A percentile compares a stretch with the other conserved stretches of the same genome.
Conservation (phyloP, 1,140 invertebrate species). For the Drosophila arizonae region DNA sequence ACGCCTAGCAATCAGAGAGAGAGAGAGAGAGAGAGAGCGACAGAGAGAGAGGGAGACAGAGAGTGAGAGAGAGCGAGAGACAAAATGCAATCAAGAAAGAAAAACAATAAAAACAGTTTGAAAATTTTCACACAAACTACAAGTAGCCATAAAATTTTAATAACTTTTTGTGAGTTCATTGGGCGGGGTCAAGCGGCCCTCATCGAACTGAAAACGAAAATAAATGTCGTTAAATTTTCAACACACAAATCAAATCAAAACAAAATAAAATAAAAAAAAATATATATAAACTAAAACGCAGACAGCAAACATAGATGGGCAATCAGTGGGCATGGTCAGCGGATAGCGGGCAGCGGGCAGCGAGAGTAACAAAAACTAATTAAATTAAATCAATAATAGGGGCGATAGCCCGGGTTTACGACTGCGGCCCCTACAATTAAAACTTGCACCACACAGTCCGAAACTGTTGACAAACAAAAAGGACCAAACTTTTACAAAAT, state of each 20-base stretch:
- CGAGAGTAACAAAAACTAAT: slow-evolving; percentile 58
- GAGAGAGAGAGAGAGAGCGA: neutral
- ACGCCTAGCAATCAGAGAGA: neutral
- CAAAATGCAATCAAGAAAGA: slow-evolving; percentile 21
- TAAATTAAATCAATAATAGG: slow-evolving; percentile 73
- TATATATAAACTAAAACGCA: slow-evolving; percentile 63
- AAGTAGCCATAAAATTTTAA: slow-evolving; percentile 70
- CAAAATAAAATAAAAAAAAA: slow-evolving; percentile 31
- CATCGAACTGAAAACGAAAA: slow-evolving; percentile 5
- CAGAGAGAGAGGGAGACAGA: neutral
- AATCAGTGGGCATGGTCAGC: slow-evolving; percentile 61
- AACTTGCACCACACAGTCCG: slow-evolving; percentile 15
- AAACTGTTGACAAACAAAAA: slow-evolving; percentile 29
- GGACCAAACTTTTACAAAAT: slow-evolving; percentile 33
- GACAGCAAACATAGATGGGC: slow-evolving; percentile 57
- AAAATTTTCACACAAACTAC: slow-evolving; percentile 43
- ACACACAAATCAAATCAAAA: slow-evolving; percentile 54
- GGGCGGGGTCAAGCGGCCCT: slow-evolving; percentile 40
- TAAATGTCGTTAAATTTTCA: slow-evolving; percentile 40
- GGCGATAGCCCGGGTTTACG: slow-evolving; percentile 21
- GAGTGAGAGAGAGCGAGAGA: neutral
- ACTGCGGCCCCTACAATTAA: slow-evolving; percentile 47
- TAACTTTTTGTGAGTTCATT: slow-evolving; percentile 58
- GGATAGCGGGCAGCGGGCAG: neutral
- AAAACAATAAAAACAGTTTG: slow-evolving; percentile 57